phyloP scores from a whole-genome alignment of 1,140 invertebrate genomes.

The Drosophila repleta region DNA sequence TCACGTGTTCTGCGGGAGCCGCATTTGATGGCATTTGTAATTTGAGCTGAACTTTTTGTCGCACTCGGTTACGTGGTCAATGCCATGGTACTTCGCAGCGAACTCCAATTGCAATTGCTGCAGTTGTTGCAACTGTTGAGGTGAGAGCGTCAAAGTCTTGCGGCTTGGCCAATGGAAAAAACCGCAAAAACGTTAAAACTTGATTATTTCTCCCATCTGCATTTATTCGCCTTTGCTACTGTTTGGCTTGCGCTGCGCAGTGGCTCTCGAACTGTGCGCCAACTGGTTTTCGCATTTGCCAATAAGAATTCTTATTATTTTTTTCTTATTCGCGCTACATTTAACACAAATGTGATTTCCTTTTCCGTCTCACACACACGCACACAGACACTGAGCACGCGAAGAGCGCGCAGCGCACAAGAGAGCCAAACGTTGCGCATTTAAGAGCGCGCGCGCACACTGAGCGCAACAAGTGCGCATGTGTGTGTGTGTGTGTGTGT shows the following conservation, averaged over 20 bases:
- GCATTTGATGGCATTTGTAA: constrained; percentile 65
- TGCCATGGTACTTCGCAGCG: constrained; percentile 50
- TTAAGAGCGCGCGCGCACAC: constrained; percentile 57
- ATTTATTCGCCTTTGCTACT: constrained; percentile 22
- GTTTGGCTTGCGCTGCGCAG: constrained; percentile 24
- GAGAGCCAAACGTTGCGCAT: not conserved
- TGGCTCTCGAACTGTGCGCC: constrained; percentile 30
- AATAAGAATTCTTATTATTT: constrained; percentile 11
- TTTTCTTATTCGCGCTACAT: constrained; percentile 40
- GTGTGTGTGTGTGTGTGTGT: constrained; percentile 11
- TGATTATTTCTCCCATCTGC: constrained; percentile 21
- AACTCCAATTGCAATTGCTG: constrained; percentile 14
- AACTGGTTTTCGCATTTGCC: constrained; percentile 53
- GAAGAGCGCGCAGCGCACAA: constrained; percentile 18
- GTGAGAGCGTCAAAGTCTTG: constrained; percentile 66
- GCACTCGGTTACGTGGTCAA: constrained; percentile 82
- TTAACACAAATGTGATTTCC: constrained; percentile 60
- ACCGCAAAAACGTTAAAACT: constrained; percentile 41
- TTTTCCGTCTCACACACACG: constrained; percentile 54
- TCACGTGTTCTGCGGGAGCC: constrained; percentile 71
- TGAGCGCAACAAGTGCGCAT: constrained; percentile 47
- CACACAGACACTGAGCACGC: not conserved
- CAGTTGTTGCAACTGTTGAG: constrained; percentile 9
- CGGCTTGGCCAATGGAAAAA: constrained; percentile 31
- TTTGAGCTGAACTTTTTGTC: constrained; percentile 58